Conservation (phyloP, 2,113 vertebrate species). For the Calyptommatus sinebrachiatus region DNA sequence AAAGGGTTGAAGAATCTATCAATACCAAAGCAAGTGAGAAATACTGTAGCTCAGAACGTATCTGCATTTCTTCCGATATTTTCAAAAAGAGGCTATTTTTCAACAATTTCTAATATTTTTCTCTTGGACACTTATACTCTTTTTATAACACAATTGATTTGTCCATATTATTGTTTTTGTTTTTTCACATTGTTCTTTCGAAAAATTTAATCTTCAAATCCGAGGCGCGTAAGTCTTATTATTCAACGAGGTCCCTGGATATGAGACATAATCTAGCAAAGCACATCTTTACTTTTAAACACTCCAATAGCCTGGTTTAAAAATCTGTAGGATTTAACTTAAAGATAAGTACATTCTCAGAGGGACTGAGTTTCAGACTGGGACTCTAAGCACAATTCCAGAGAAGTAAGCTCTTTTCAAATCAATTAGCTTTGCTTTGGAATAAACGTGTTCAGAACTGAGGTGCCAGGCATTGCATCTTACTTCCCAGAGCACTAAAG, state of each 20-base stretch:
- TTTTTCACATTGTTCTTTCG: constrained; percentile 40
- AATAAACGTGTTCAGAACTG: not conserved
- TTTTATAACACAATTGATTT: constrained; percentile 16
- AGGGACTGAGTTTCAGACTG: constrained; percentile 30
- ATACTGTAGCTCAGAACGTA: not conserved
- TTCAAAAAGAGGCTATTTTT: not conserved
- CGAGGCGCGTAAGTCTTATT: constrained; percentile 46
- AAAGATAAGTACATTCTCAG: constrained; percentile 24
- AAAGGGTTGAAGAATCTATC: not conserved
- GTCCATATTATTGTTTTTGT: not conserved
- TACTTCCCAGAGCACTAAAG: not conserved
- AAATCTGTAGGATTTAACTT: constrained; percentile 50
- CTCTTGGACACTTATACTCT: too few relatives aligned
- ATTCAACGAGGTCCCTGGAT: constrained; percentile 33
- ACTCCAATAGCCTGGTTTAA: constrained; percentile 44
- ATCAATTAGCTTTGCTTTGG: not conserved
- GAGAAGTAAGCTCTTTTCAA: constrained; percentile 11
- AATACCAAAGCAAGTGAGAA: not conserved
- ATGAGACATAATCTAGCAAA: constrained; percentile 32
- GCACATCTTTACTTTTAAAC: constrained; percentile 44
- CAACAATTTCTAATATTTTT: not conserved
- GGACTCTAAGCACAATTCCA: not conserved
- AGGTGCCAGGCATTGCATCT: not conserved
- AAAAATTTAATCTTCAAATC: constrained; percentile 32
- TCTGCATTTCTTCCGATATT: not conserved